Conservation (phyloP, 1,140 invertebrate species). For the Sminthurides bifidus region DNA sequence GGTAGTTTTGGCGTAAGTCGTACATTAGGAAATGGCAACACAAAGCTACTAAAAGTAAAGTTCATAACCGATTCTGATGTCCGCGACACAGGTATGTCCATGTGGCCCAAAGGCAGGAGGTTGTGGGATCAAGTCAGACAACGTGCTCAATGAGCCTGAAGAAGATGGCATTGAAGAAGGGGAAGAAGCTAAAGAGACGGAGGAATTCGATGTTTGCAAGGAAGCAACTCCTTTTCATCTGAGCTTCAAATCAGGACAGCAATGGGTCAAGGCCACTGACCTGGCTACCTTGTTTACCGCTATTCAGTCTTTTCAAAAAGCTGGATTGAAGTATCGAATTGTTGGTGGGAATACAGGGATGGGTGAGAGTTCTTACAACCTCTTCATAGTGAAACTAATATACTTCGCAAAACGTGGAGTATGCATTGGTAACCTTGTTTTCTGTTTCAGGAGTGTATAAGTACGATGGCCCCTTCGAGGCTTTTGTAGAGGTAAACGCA, state of each 20-base stretch:
- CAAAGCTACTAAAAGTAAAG: background rate
- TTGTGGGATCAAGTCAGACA: too few species aligned
- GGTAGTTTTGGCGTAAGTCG: conserved; percentile 34
- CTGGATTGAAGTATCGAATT: conserved; percentile 7
- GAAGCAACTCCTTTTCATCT: conserved; percentile 37
- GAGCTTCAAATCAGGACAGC: conserved; percentile 1
- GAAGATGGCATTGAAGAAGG: background rate
- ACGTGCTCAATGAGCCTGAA: too few species aligned
- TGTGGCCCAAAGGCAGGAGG: too few species aligned
- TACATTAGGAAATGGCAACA: background rate
- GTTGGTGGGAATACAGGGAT: conserved; percentile 17
- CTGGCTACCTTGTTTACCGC: background rate
- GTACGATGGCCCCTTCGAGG: conserved; percentile 3
- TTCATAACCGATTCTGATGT: background rate
- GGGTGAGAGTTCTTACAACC: too few species aligned
- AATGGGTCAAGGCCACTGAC: conserved; percentile 9
- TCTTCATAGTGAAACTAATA: too few species aligned
- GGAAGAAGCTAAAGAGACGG: background rate
- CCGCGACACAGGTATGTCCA: background rate
- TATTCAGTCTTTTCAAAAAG: background rate
- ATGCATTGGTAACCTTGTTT: too few species aligned
- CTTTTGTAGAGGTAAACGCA: conserved; percentile 1
- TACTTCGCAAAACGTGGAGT: too few species aligned
- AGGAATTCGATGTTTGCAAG: conserved; percentile 25
- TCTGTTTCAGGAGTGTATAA: conserved; percentile 10